Base-by-base conservation (phyloP, 2,113 vertebrate genomes). In the Platycercus adscitus region DNA sequence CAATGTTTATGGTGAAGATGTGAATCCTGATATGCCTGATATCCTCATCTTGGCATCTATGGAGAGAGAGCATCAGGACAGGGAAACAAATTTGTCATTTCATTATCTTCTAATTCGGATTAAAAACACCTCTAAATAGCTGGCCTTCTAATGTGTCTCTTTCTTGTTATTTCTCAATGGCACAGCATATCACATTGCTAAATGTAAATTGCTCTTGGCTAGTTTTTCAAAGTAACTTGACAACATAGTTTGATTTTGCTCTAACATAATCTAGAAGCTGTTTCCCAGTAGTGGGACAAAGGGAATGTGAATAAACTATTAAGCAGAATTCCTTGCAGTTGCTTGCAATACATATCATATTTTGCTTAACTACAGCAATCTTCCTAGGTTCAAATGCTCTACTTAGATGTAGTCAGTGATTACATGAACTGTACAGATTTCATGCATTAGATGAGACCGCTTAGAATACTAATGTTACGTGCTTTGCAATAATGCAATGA, bases 221-320 rank as follows among this genome's bases (percentile, higher is more conserved):
- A 78, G 63, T 91, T 92, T 88, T 93, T 95, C 44, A 61, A 91
- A 91, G 77, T 56, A 87, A 94, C 91, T 97, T 95, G 85, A 96
- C 92, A 81, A 73, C 16, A 7, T 33, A 64, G 72, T 89, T 96
- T 71, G 87, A 83, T 95, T 95, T 90, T 82, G 28, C 65, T 89
- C 63, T 92, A 91, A 64, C 18, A 15, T 55, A 75, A 93, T 87
- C 70, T 83, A 93, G 92, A 91, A 39, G 21, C 72, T 60, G 63
- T 61, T 96, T 93, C 82, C 73, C 85, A 44, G 68, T 10, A 83
- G 63, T 44, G 88, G 80, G 65, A 88, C 64, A 72, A 91, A 91
- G 65, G 64, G 75, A 91, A 72, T 44, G 44, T 24, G 88, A 75
- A 81, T 72, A 37, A 90, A 81, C 53, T 29, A 23, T 76, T 82